Evolutionary conservation across 2,888 invertebrate genomes (phyloP).

Genomic region (Drosophila buzzatii): DNA sequence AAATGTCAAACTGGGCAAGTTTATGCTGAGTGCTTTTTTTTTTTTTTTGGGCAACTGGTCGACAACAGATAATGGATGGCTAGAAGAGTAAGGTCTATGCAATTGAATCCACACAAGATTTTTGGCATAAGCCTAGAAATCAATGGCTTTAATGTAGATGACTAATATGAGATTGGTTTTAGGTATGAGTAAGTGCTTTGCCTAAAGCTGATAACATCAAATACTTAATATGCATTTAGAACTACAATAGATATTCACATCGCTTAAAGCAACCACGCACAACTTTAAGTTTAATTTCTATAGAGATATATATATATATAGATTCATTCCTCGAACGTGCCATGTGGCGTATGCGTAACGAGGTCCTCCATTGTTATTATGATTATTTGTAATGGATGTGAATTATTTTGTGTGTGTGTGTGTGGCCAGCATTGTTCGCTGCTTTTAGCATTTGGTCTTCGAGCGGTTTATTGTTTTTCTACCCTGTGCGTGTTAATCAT

Average conservation of each 20-base stretch:
- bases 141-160: neutral
- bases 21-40: slow-evolving; percentile 59
- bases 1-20: slow-evolving; percentile 64
- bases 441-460: slow-evolving; percentile 59
- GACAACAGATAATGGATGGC: slow-evolving; percentile 56
- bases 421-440: slow-evolving; percentile 52
- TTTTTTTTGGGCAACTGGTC: no score
- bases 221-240: neutral
- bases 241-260: neutral
- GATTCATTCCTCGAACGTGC: neutral
- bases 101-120: slow-evolving; percentile 21
- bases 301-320: neutral
- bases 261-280: neutral
- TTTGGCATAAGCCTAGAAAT: neutral
- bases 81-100: slow-evolving; percentile 5
- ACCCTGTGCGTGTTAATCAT: slow-evolving; percentile 64
- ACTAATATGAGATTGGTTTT: neutral
- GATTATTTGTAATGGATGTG: slow-evolving; percentile 70
- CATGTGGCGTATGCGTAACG: slow-evolving; percentile 51
- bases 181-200: neutral
- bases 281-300: neutral
- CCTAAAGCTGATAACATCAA: neutral
- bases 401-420: slow-evolving; percentile 35
- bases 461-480: slow-evolving; percentile 54
- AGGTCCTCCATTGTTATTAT: slow-evolving; percentile 62